Conservation (phyloP, 2,888 invertebrate species). For the Siphlonurus alternatus region DNA sequence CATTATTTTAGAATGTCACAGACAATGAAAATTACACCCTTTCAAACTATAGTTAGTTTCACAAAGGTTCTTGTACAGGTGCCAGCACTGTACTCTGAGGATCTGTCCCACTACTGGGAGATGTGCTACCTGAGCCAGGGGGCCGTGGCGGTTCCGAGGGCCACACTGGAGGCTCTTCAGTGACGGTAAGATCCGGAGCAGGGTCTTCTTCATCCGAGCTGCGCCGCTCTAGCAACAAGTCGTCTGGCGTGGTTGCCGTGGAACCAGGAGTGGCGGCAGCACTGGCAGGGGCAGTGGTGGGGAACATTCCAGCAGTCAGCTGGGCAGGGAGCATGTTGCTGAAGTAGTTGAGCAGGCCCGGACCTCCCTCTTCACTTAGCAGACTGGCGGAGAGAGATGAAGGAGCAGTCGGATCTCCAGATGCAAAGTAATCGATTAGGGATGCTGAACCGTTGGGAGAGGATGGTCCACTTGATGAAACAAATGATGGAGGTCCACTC, state of each 20-base stretch:
- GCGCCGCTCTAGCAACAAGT: background rate
- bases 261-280: background rate
- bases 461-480: constrained; percentile 55
- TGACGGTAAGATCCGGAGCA: background rate
- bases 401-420: constrained; percentile 24
- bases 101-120: background rate
- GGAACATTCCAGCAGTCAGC: background rate
- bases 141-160: background rate
- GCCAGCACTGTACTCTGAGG: background rate
- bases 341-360: background rate
- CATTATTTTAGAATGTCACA: too few relatives aligned
- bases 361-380: constrained; percentile 39
- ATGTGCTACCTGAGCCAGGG: background rate
- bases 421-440: constrained; percentile 29
- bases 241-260: background rate
- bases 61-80: background rate
- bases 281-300: background rate
- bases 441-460: constrained; percentile 52
- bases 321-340: background rate
- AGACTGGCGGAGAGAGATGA: constrained; percentile 31
- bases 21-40: too few relatives aligned
- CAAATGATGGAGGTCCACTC: constrained; percentile 72
- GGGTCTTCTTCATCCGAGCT: background rate
- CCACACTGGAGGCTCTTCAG: background rate
- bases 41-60: too few relatives aligned